Evolutionary conservation across 1,140 invertebrate species (phyloP).

Genomic region (Oncopeltus fasciatus): DNA sequence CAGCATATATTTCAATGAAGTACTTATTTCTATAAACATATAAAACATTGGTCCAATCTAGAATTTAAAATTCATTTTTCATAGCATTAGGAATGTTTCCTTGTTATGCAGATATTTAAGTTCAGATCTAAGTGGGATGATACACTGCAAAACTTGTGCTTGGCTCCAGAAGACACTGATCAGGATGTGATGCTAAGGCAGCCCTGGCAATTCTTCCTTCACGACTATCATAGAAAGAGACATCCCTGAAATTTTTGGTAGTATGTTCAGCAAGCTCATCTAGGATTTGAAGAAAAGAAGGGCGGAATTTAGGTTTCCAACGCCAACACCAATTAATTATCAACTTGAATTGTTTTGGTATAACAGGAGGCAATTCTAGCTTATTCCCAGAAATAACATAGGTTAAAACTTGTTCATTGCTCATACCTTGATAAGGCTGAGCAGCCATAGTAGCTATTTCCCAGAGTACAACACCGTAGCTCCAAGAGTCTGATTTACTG

Average conservation of each 20-base stretch:
- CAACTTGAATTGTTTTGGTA: slow-evolving; percentile 72
- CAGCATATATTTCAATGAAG: too few species aligned
- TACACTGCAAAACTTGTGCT: not conserved
- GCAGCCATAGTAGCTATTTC: slow-evolving; percentile 97
- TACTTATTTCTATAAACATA: too few species aligned
- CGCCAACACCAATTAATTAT: slow-evolving; percentile 84
- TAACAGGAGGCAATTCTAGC: slow-evolving; percentile 82
- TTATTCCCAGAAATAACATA: slow-evolving; percentile 80
- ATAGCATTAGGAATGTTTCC: too few species aligned
- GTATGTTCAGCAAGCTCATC: slow-evolving; percentile 40
- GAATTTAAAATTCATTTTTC: too few species aligned
- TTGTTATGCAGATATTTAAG: too few species aligned
- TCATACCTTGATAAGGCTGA: slow-evolving; percentile 80
- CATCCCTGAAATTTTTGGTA: slow-evolving; percentile 23
- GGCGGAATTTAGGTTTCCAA: slow-evolving; percentile 54
- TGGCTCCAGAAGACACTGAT: not conserved
- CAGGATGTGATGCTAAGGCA: not conserved
- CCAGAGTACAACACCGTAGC: slow-evolving; percentile 91
- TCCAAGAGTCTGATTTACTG: slow-evolving; percentile 88
- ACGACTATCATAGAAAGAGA: slow-evolving; percentile 48
- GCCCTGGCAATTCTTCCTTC: slow-evolving; percentile 29
- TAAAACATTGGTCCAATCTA: too few species aligned
- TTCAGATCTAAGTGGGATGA: not conserved
- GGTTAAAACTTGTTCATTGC: slow-evolving; percentile 60
- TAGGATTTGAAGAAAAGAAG: slow-evolving; percentile 72